These are phyloP conservation scores for Leptobrachium leishanense DNA, from an alignment of 2,113 vertebrate genomes.

Conservation along the genomic window DNA sequence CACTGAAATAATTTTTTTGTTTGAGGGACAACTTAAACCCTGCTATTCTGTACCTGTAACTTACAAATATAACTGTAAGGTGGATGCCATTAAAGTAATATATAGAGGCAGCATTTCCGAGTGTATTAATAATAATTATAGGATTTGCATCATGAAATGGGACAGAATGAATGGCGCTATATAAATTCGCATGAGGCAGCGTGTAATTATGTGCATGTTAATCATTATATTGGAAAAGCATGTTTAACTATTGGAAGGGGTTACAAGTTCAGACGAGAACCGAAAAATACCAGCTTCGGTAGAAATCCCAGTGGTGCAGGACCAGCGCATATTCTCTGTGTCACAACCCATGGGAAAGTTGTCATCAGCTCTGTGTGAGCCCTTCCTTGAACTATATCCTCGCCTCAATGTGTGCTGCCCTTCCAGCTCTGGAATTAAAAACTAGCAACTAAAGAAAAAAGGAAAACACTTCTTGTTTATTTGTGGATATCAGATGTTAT, in stretches of 20 bases:
- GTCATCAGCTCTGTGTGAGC: conserved; percentile 63
- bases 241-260: conserved; percentile 27
- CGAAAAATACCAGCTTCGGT: conserved; percentile 57
- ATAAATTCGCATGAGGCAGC: not conserved
- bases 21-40: no score
- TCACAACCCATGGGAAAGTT: conserved; percentile 59
- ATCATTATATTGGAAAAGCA: conserved; percentile 29
- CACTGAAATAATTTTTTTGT: no score
- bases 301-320: conserved; percentile 59
- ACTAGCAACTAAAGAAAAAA: conserved; percentile 52
- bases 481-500: conserved; percentile 38
- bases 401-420: conserved; percentile 54
- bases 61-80: not conserved
- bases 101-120: not conserved
- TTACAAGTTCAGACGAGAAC: conserved; percentile 53
- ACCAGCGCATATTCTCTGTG: conserved; percentile 56
- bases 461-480: conserved; percentile 52
- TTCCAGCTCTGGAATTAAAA: conserved; percentile 48
- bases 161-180: not conserved
- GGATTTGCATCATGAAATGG: not conserved
- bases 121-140: not conserved
- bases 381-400: conserved; percentile 46
- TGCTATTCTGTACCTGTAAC: not conserved
- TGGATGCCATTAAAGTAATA: not conserved
- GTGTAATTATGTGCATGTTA: conserved; percentile 1